Percentiles rank a stretch among this genome's conserved stretches.
phyloP scores from a whole-genome alignment of 2,113 vertebrate species.

The Notarius quadriscutis region DNA sequence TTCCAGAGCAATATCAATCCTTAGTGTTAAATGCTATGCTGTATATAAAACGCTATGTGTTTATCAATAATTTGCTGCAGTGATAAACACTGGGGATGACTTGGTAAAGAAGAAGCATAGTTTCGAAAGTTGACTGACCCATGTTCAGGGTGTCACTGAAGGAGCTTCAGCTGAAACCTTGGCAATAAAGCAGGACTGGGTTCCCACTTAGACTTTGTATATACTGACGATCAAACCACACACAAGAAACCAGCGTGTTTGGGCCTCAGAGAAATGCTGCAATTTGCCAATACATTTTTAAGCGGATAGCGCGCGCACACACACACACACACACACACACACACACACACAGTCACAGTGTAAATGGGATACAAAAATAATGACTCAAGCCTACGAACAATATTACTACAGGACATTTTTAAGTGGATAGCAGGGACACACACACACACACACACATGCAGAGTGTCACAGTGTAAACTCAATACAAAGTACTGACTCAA shows the following conservation, averaged over 20 bases:
- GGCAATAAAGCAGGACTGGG: conserved; percentile 37
- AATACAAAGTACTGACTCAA: conserved; percentile 42
- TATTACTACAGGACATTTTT: conserved; percentile 32
- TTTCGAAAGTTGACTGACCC: conserved; percentile 55
- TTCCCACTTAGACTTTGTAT: conserved; percentile 55
- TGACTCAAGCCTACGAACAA: conserved; percentile 40
- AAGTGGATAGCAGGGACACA: conserved; percentile 45
- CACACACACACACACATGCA: conserved; percentile 20
- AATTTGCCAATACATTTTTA: conserved; percentile 49
- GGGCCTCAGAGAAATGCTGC: conserved; percentile 48
- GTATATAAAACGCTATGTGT: conserved; percentile 53
- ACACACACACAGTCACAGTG: conserved; percentile 26
- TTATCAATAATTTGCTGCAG: conserved; percentile 56
- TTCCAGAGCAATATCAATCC: conserved; percentile 39
- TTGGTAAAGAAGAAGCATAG: conserved; percentile 47
- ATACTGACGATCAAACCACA: conserved; percentile 54
- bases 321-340: conserved; percentile 38
- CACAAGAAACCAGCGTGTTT: conserved; percentile 57
- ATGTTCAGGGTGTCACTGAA: conserved; percentile 50
- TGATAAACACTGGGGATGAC: conserved; percentile 54
- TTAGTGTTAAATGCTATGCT: conserved; percentile 43
- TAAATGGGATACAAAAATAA: conserved; percentile 41
- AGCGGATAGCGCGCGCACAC: conserved; percentile 42
- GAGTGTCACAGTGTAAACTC: conserved; percentile 13
- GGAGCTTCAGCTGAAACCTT: conserved; percentile 47